Evolutionary conservation across 2,113 vertebrate species (phyloP).

Genomic region (Halichoerus grypus): DNA sequence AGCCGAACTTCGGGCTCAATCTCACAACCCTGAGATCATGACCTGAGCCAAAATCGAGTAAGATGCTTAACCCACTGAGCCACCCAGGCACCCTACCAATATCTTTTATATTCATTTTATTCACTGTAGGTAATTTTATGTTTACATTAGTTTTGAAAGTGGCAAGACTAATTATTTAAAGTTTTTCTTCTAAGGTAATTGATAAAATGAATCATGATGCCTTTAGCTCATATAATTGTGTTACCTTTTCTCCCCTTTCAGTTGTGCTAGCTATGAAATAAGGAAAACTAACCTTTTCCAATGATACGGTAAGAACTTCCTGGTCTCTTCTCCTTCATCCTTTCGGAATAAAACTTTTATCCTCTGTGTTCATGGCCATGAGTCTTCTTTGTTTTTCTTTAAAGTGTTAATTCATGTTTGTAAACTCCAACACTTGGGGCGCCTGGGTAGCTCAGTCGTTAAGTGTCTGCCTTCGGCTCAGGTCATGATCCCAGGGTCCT

Average conservation of each 20-base stretch:
- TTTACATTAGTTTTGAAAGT: constrained; percentile 22
- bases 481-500: too few species aligned
- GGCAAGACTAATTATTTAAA: not conserved
- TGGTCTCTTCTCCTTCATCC: not conserved
- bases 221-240: not conserved
- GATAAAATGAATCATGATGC: not conserved
- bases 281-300: not conserved
- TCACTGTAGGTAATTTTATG: not conserved
- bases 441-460: too few species aligned
- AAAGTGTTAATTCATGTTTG: constrained; percentile 34
- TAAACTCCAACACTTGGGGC: not conserved
- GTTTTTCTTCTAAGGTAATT: not conserved
- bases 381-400: not conserved
- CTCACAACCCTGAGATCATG: not conserved
- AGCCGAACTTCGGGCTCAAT: not conserved
- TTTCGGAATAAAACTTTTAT: not conserved
- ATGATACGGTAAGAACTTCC: not conserved
- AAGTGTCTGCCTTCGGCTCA: too few species aligned
- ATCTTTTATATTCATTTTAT: not conserved
- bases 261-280: not conserved
- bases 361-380: not conserved
- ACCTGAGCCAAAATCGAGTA: not conserved
- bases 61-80: not conserved
- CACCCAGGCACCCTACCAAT: not conserved
- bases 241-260: not conserved